These are phyloP conservation scores for Rotaria socialis DNA, from an alignment of 2,888 invertebrate species.

Conservation along the genomic window DNA sequence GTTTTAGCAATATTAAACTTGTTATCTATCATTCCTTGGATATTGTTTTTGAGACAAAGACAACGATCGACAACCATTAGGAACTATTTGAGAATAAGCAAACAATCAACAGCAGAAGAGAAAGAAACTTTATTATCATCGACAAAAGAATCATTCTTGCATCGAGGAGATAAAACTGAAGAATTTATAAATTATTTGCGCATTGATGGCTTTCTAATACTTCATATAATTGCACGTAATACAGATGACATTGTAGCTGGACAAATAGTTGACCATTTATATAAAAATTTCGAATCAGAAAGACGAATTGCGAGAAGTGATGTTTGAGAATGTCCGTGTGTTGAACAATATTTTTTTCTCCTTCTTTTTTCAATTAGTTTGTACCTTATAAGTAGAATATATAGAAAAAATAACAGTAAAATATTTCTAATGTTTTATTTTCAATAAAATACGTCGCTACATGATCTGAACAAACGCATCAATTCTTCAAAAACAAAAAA, in stretches of 20 bases:
- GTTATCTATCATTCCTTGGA: neutral
- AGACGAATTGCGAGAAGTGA: neutral
- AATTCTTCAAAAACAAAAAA: too few relatives aligned
- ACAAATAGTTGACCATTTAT: neutral
- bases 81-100: neutral
- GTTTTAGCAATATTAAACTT: neutral
- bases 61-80: neutral
- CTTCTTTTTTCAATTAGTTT: neutral
- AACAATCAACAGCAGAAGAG: neutral
- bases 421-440: too few relatives aligned
- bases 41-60: neutral
- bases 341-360: neutral
- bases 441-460: too few relatives aligned
- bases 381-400: neutral
- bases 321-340: neutral
- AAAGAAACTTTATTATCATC: neutral
- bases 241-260: neutral
- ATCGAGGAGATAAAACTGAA: neutral
- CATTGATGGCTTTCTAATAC: neutral
- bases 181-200: neutral
- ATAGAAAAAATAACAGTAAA: neutral
- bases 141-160: neutral
- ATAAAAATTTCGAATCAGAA: neutral
- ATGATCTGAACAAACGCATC: too few relatives aligned
- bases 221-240: neutral